Percentiles rank a stretch among this genome's conserved stretches.
phyloP scores from a whole-genome alignment of 2,113 vertebrate genomes.

The Seriola aureovittata region DNA sequence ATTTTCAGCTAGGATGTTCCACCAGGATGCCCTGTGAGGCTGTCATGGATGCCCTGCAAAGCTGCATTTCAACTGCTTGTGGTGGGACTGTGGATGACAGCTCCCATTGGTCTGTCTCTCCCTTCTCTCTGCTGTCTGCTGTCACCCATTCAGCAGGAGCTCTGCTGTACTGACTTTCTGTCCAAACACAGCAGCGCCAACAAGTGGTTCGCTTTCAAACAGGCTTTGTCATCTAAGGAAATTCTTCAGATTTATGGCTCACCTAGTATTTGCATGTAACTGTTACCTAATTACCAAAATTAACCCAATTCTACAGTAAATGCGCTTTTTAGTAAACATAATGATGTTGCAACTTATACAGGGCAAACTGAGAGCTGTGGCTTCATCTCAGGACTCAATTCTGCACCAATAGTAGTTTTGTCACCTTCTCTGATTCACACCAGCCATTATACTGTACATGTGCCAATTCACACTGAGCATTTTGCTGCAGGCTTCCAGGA shows the following conservation, averaged over 20 bases:
- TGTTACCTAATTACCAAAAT: not conserved
- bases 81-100: slow-evolving; percentile 40
- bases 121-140: slow-evolving; percentile 22
- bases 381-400: not conserved
- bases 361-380: not conserved
- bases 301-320: not conserved
- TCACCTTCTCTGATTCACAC: not conserved
- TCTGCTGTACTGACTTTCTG: not conserved
- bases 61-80: slow-evolving; percentile 43
- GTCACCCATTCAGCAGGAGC: slow-evolving; percentile 11
- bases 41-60: slow-evolving; percentile 25
- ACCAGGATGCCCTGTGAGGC: slow-evolving; percentile 40
- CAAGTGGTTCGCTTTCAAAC: slow-evolving; percentile 6
- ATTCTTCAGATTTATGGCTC: not conserved
- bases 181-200: slow-evolving; percentile 25
- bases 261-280: not conserved
- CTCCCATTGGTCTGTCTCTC: slow-evolving; percentile 31
- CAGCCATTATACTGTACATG: not conserved
- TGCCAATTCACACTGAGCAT: not conserved
- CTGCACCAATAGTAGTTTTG: not conserved
- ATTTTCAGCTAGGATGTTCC: slow-evolving; percentile 55
- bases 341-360: not conserved
- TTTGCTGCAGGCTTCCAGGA: not conserved
- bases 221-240: not conserved
- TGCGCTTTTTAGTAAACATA: not conserved